A percentile compares a stretch with the other conserved stretches of the same genome.
Conservation (phyloP, 1,140 invertebrate species). For the Drosophila grimshawi region DNA sequence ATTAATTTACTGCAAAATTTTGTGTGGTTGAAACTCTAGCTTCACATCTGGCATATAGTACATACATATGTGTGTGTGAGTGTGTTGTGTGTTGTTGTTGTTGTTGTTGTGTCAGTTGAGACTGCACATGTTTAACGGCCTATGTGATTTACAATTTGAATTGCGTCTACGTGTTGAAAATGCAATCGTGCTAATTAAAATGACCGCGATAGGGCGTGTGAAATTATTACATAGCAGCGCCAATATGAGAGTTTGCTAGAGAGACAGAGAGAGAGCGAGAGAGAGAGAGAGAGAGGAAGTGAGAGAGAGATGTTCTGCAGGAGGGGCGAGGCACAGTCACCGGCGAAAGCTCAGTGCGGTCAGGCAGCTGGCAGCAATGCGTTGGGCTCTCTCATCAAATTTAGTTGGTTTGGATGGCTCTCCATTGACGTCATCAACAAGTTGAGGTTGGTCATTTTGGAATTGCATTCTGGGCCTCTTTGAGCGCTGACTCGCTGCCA, state of each 20-base stretch:
- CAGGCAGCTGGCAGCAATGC: slow-evolving; percentile 6
- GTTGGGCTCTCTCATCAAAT: background rate
- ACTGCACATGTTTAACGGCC: slow-evolving; percentile 59
- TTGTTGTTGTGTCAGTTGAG: slow-evolving; percentile 8
- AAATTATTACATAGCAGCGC: slow-evolving; percentile 62
- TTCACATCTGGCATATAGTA: slow-evolving; percentile 3
- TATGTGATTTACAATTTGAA: slow-evolving; percentile 76
- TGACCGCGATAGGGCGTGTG: slow-evolving; percentile 75
- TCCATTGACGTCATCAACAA: slow-evolving; percentile 25
- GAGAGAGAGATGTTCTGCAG: background rate
- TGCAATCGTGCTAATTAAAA: slow-evolving; percentile 81
- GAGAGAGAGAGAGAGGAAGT: background rate
- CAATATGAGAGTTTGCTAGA: slow-evolving; percentile 10
- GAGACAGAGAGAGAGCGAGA: too few species aligned
- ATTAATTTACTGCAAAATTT: slow-evolving; percentile 62
- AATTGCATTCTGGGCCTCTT: background rate
- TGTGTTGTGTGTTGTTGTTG: slow-evolving; percentile 18
- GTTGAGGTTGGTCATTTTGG: slow-evolving; percentile 20
- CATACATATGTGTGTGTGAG: slow-evolving; percentile 21
- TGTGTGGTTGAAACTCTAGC: slow-evolving; percentile 25
- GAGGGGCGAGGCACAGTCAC: too few species aligned
- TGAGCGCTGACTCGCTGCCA: background rate
- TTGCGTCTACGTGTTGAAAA: slow-evolving; percentile 75
- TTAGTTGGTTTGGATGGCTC: background rate
- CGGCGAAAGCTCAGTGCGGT: slow-evolving; percentile 1